Conservation (phyloP, 1,140 invertebrate species). For the Conus ventricosus region DNA sequence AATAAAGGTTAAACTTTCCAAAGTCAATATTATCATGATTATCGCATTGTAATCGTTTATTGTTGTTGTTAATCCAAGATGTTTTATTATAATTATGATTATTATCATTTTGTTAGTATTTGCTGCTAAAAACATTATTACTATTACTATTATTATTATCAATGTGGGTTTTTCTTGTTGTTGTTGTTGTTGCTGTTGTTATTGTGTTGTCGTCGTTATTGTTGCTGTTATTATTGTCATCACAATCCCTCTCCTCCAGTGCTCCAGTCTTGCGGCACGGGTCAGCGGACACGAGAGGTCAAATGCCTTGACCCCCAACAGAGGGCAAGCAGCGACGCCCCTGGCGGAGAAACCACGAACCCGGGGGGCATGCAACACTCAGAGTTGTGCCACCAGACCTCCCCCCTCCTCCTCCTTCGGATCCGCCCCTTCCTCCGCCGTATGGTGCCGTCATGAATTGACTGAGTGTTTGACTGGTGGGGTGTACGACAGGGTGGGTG, state of each 20-base stretch:
- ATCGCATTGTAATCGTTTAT: too few species aligned
- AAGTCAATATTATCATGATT: too few species aligned
- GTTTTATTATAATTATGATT: too few species aligned
- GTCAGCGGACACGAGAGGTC: slow-evolving; percentile 78
- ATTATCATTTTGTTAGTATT: too few species aligned
- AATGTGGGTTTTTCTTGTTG: neutral
- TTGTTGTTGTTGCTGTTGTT: neutral
- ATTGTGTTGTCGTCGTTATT: neutral
- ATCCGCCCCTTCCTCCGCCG: neutral
- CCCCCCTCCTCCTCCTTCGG: neutral
- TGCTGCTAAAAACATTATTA: too few species aligned
- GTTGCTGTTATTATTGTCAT: neutral
- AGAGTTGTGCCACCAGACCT: slow-evolving; percentile 41
- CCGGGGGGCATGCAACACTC: slow-evolving; percentile 54
- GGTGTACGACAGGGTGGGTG: neutral
- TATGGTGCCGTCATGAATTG: neutral
- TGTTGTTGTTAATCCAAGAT: too few species aligned
- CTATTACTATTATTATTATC: too few species aligned
- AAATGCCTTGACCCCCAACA: slow-evolving; percentile 77
- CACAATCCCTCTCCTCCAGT: slow-evolving; percentile 72
- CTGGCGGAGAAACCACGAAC: slow-evolving; percentile 44
- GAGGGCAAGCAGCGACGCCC: slow-evolving; percentile 36
- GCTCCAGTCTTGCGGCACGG: slow-evolving; percentile 80
- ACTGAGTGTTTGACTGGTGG: neutral
- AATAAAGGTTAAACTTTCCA: too few species aligned